These are phyloP conservation scores for Onychomys arenicola DNA, from an alignment of 2,797 vertebrate genomes.

Conservation along the genomic window DNA sequence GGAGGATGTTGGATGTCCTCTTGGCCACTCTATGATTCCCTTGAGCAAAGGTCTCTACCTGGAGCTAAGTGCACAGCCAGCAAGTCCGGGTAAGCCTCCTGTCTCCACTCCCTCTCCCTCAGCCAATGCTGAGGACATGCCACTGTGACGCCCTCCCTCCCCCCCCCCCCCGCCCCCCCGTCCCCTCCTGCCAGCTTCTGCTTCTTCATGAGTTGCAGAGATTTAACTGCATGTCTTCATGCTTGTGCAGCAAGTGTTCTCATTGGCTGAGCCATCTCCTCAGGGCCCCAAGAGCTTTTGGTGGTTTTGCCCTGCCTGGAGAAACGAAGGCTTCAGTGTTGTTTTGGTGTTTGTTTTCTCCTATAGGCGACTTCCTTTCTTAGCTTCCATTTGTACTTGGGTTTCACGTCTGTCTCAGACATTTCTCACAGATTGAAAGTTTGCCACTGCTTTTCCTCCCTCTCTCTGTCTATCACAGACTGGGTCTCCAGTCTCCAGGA, in stretches of 20 bases:
- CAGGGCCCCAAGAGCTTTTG: background rate
- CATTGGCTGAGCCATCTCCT: background rate
- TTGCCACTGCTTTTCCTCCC: background rate
- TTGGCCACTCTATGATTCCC: background rate
- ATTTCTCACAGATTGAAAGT: background rate
- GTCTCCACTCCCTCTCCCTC: too few species aligned
- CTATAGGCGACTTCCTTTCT: background rate
- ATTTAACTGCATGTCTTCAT: background rate
- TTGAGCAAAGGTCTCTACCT: background rate
- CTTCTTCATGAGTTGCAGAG: background rate
- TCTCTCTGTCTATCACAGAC: background rate
- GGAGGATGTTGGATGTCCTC: background rate
- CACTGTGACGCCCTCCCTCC: too few species aligned
- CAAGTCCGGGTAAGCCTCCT: background rate
- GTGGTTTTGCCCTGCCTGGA: background rate
- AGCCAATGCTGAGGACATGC: too few species aligned
- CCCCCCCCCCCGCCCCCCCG: too few species aligned
- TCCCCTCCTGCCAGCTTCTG: background rate
- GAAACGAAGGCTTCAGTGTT: rapidly evolving
- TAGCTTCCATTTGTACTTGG: background rate
- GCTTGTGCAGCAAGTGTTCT: background rate
- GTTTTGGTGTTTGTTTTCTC: background rate
- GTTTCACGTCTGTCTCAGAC: background rate
- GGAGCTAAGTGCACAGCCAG: background rate
- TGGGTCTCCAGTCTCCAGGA: background rate